phyloP scores from a whole-genome alignment of 2,888 invertebrate species.

The Andricus quercusramuli region DNA sequence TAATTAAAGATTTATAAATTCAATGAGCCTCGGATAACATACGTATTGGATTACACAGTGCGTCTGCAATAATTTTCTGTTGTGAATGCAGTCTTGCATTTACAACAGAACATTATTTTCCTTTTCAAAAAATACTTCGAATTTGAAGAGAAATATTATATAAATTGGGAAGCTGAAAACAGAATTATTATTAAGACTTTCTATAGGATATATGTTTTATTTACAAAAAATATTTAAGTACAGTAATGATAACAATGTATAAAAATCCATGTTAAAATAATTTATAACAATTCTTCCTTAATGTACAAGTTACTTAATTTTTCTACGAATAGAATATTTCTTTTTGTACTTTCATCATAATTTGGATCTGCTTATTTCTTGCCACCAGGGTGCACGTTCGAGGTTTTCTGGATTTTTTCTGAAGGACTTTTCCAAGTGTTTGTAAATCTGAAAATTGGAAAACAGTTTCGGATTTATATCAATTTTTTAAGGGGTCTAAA shows the following conservation, averaged over 20 bases:
- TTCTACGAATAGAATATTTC: neutral
- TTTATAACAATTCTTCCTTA: neutral
- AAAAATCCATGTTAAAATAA: neutral
- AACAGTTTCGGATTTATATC: neutral
- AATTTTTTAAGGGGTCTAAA: no score
- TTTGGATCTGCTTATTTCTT: conserved; percentile 80
- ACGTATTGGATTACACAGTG: no score
- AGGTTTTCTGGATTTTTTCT: conserved; percentile 84
- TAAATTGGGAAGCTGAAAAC: neutral
- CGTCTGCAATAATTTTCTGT: no score
- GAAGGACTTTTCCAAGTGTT: conserved; percentile 85
- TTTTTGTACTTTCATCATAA: conserved; percentile 41
- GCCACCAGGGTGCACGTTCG: conserved; percentile 88
- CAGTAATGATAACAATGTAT: neutral
- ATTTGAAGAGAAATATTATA: no score
- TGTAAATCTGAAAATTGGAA: conserved; percentile 82
- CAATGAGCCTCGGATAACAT: no score
- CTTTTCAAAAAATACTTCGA: no score
- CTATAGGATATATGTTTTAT: neutral
- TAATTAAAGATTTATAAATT: neutral
- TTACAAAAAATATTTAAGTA: neutral
- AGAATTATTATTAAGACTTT: neutral
- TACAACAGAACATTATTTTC: no score
- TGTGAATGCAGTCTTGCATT: no score
- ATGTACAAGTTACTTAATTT: neutral